A percentile compares a stretch with the other conserved stretches of the same genome.
phyloP scores from a whole-genome alignment of 2,888 invertebrate species.

The Craniophora ligustri region DNA sequence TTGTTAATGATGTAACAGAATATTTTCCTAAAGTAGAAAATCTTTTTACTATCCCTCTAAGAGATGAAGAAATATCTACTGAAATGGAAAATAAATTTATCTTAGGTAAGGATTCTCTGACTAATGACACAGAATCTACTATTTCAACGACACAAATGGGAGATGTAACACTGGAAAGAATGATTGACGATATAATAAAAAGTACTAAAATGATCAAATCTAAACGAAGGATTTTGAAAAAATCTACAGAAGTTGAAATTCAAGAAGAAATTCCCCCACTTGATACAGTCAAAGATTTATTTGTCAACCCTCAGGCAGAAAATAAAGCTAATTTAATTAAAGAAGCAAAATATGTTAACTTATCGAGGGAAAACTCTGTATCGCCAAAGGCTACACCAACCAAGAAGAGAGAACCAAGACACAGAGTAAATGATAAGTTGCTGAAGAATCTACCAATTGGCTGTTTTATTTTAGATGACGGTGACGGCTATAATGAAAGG shows the following conservation, averaged over 20 bases:
- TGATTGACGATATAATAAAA: slow-evolving; percentile 90
- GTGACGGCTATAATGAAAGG: slow-evolving; percentile 84
- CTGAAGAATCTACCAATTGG: slow-evolving; percentile 83
- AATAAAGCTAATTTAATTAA: slow-evolving; percentile 80
- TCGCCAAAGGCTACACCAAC: slow-evolving; percentile 79
- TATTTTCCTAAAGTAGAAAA: slow-evolving; percentile 86
- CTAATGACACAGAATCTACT: slow-evolving; percentile 78
- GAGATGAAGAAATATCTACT: slow-evolving; percentile 82
- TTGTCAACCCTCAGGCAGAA: slow-evolving; percentile 80
- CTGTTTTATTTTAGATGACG: slow-evolving; percentile 83
- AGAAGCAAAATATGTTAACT: slow-evolving; percentile 80
- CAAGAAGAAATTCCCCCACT: slow-evolving; percentile 72
- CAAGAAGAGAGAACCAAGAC: slow-evolving; percentile 75
- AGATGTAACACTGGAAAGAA: slow-evolving; percentile 86
- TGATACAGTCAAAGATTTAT: slow-evolving; percentile 75
- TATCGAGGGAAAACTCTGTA: slow-evolving; percentile 82
- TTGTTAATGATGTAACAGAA: slow-evolving; percentile 81
- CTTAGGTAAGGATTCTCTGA: slow-evolving; percentile 73
- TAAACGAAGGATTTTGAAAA: slow-evolving; percentile 75
- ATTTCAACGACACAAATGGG: slow-evolving; percentile 87
- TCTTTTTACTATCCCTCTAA: slow-evolving; percentile 75
- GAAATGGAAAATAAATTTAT: slow-evolving; percentile 87
- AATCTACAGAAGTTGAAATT: slow-evolving; percentile 57
- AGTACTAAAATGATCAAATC: slow-evolving; percentile 86
- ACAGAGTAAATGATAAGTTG: slow-evolving; percentile 76